Base-by-base conservation (phyloP, 2,113 vertebrate genomes). In the Melierax canorus region DNA sequence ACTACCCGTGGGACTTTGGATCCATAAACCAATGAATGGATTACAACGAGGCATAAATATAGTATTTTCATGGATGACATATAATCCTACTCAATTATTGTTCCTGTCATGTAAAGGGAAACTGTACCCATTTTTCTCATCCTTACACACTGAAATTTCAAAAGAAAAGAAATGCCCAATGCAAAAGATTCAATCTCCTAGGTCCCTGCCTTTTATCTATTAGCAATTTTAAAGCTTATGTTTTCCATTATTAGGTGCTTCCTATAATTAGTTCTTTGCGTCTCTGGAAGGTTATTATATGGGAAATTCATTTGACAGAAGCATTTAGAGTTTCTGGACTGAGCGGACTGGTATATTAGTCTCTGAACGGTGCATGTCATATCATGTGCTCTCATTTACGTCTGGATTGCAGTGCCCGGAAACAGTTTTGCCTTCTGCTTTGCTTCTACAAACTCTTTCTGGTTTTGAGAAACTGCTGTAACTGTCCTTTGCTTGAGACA, bases 1-100 rank as follows among this genome's bases (percentile, higher is more conserved):
- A 96, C 88, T 96, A 96, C 98, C 98, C 95, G 0, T 97, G 98
- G 98, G 98, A 98, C 94, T 96, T 72, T 1, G n/a, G 98, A 98
- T 98, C 98, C 97, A 98, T 98, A 98, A 98, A 98, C 98, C 98
- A 97, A 98, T 98, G 98, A 98, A 98, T 97, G 98, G 98, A 98
- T 98, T 98, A 98, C 98, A 98, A 98, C 95, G 97, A 98, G 93
- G 94, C 97, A 96, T 98, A 98, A 98, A 98, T 98, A 98, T 30
- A 96, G 94, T 95, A 88, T 98, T 98, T 98, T 98, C 97, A 97
- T 97, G 97, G 93, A 96, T 98, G 98, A 98, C 98, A 97, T 95
- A 96, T 96, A 97, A 96, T 97, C 97, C 95, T 48, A 81, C 90
- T 97, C 97, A 96, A 93, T 98, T 97, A 98, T 98, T 97, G 95